Evolutionary conservation across 2,113 vertebrate genomes (phyloP).

Genomic region (Dicrurus megarhynchus): DNA sequence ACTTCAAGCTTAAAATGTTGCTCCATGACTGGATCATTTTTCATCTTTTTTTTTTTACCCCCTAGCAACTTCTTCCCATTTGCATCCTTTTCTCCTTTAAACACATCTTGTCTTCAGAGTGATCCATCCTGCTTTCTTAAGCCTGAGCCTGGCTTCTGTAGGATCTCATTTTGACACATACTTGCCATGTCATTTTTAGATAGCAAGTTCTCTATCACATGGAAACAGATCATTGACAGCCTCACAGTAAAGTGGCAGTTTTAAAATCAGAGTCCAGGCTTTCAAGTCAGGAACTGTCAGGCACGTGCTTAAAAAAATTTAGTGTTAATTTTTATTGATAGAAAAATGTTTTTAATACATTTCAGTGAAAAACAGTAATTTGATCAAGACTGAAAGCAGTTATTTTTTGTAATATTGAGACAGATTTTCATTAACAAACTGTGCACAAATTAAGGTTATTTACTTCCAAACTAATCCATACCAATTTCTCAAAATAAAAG

Average conservation of each 20-base stretch:
- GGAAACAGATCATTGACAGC: not conserved
- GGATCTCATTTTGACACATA: not conserved
- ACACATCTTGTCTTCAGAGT: not conserved
- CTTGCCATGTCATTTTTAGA: constrained; percentile 8
- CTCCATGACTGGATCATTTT: not conserved
- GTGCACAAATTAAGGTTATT: not conserved
- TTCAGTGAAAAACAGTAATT: not conserved
- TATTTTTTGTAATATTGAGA: not conserved
- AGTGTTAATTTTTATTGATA: not conserved
- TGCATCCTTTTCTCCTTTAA: not conserved
- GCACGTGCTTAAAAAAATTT: not conserved
- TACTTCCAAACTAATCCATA: not conserved
- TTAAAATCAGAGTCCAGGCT: not conserved
- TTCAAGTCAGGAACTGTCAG: not conserved
- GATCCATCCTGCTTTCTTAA: not conserved
- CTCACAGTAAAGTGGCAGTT: not conserved
- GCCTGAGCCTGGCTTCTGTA: not conserved
- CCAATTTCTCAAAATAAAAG: not conserved
- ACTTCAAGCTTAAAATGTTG: not conserved
- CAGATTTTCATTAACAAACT: not conserved
- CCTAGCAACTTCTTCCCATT: not conserved
- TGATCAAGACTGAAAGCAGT: not conserved
- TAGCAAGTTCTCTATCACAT: not conserved
- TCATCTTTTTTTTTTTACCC: not conserved
- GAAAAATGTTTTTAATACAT: not conserved